phyloP scores from a whole-genome alignment of 2,797 vertebrate genomes.

The Acestrorhynchus altus region DNA sequence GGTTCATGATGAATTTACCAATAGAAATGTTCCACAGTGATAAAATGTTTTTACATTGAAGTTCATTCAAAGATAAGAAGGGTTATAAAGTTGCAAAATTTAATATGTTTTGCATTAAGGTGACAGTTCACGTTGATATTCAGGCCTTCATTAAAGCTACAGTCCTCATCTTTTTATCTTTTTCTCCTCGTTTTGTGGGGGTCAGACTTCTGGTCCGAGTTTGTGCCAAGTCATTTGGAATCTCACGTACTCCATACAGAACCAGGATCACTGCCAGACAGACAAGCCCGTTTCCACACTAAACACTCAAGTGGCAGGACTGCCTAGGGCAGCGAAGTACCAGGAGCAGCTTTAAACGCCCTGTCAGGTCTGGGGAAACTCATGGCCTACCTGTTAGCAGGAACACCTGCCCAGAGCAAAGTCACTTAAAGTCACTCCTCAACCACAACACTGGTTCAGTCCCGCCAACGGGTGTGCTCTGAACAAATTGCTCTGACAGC shows the following conservation, averaged over 20 bases:
- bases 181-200: too few relatives aligned
- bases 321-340: constrained; percentile 48
- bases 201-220: background rate
- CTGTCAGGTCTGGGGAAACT: constrained; percentile 68
- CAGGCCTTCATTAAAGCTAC: too few relatives aligned
- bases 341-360: constrained; percentile 71
- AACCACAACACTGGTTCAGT: constrained; percentile 42
- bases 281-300: constrained; percentile 60
- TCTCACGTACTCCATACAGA: background rate
- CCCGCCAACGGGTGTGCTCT: constrained; percentile 37
- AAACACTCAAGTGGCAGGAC: constrained; percentile 71
- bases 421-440: constrained; percentile 56
- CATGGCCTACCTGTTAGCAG: constrained; percentile 60
- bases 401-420: constrained; percentile 70
- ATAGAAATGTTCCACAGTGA: too few relatives aligned
- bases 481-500: constrained; percentile 68
- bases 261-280: constrained; percentile 26
- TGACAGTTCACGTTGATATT: too few relatives aligned
- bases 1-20: too few relatives aligned
- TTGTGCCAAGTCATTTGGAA: background rate
- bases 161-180: too few relatives aligned
- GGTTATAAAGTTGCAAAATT: too few relatives aligned
- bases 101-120: too few relatives aligned
- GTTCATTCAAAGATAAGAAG: too few relatives aligned
- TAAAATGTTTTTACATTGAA: too few relatives aligned